Evolutionary conservation across 1,140 invertebrate species (phyloP).

Genomic region (Listronotus oregonensis): DNA sequence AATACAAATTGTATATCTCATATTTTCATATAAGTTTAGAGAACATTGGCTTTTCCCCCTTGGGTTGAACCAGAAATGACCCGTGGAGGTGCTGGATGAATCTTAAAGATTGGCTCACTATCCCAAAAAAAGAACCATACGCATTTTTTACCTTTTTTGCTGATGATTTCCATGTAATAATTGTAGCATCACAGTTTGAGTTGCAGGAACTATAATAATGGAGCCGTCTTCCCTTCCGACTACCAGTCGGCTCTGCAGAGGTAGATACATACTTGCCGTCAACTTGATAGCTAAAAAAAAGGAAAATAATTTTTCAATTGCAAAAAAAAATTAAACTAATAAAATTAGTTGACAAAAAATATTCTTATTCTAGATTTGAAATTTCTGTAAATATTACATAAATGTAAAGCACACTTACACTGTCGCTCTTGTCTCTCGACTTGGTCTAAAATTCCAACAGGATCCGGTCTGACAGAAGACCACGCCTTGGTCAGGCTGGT

Average conservation of each 20-base stretch:
- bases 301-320: not conserved
- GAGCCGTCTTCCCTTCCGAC: constrained; percentile 95
- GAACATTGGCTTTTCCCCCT: too few relatives aligned
- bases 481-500: constrained; percentile 84
- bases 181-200: constrained; percentile 93
- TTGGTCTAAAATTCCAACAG: constrained; percentile 90
- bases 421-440: constrained; percentile 63
- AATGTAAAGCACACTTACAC: constrained; percentile 27
- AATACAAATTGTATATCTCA: too few relatives aligned
- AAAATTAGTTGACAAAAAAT: too few relatives aligned
- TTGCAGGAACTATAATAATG: constrained; percentile 96
- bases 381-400: too few relatives aligned
- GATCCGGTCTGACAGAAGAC: constrained; percentile 82
- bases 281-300: constrained; percentile 67
- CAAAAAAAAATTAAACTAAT: too few relatives aligned
- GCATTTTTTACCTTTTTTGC: constrained; percentile 62
- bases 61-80: too few relatives aligned
- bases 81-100: too few relatives aligned
- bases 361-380: too few relatives aligned
- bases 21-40: too few relatives aligned
- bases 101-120: too few relatives aligned
- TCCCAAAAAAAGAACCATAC: too few relatives aligned
- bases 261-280: constrained; percentile 90
- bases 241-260: constrained; percentile 89
- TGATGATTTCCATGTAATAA: constrained; percentile 89